Percentiles rank a stretch among this genome's conserved stretches.
Conservation (phyloP, 2,888 invertebrate species). For the Abrostola tripartita region DNA sequence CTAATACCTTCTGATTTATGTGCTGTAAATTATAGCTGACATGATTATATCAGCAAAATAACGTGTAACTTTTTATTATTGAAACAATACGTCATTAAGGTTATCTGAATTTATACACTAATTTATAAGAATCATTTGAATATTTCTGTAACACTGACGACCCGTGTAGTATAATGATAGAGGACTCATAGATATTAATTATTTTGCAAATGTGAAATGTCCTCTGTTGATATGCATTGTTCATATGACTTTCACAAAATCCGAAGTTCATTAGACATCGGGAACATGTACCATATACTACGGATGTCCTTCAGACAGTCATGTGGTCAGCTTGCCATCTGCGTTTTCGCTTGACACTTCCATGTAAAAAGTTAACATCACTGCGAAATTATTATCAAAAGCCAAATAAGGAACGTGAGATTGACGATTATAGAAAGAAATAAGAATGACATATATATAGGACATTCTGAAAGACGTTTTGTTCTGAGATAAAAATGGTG, state of each 20-base stretch:
- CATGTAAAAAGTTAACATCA: not conserved
- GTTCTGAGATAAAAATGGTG: not conserved
- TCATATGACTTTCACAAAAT: not conserved
- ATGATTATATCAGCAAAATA: not conserved
- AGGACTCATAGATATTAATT: not conserved
- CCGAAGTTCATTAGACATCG: not conserved
- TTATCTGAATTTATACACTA: not conserved
- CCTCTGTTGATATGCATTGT: not conserved
- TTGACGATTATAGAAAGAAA: too few species aligned
- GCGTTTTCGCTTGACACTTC: not conserved
- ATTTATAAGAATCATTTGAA: not conserved
- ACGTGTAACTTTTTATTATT: not conserved
- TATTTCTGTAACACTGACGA: too few species aligned
- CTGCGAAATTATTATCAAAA: not conserved
- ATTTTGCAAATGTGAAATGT: not conserved
- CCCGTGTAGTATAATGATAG: too few species aligned
- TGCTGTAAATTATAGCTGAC: not conserved
- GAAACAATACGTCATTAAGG: not conserved
- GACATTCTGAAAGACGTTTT: not conserved
- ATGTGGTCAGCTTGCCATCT: not conserved
- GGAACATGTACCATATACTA: not conserved
- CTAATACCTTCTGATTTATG: conserved; percentile 11
- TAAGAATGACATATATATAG: not conserved
- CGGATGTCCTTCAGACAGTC: conserved; percentile 1
- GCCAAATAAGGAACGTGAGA: not conserved